Conservation (phyloP, 2,888 invertebrate genomes). For the Brachyptera putata region DNA sequence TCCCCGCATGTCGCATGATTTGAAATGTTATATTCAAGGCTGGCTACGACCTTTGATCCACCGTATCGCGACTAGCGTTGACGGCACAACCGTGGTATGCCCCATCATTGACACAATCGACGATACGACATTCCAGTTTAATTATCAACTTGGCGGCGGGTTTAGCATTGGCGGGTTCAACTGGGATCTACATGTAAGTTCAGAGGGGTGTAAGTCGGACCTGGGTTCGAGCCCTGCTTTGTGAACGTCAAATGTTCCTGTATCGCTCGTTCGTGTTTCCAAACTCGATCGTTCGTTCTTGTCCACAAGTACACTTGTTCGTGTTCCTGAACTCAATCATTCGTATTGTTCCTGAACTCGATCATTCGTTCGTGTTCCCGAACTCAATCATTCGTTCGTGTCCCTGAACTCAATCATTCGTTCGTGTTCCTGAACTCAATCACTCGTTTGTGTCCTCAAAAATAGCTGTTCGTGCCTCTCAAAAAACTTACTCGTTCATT, state of each 20-base stretch:
- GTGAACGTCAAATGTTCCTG: background rate
- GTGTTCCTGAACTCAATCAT: too few relatives aligned
- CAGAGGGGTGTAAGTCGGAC: background rate
- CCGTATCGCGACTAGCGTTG: constrained; percentile 41
- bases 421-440: too few relatives aligned
- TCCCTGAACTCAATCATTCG: too few relatives aligned
- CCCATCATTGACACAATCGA: constrained; percentile 54
- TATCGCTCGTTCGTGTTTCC: too few relatives aligned
- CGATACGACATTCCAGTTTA: constrained; percentile 46
- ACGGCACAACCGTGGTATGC: constrained; percentile 47
- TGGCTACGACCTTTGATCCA: constrained; percentile 53
- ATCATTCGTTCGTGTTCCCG: too few relatives aligned
- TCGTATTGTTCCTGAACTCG: too few relatives aligned
- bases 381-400: too few relatives aligned
- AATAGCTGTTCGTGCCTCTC: too few relatives aligned
- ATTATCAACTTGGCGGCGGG: constrained; percentile 28
- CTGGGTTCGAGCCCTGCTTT: background rate
- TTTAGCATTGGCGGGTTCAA: constrained; percentile 58
- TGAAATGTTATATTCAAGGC: constrained; percentile 38
- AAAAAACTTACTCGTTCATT: too few relatives aligned
- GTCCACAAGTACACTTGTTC: too few relatives aligned
- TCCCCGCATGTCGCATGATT: background rate
- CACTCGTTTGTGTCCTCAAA: too few relatives aligned
- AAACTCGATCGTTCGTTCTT: too few relatives aligned
- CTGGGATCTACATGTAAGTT: constrained; percentile 51